phyloP scores from a whole-genome alignment of 2,113 vertebrate genomes.

The Myocastor coypus region DNA sequence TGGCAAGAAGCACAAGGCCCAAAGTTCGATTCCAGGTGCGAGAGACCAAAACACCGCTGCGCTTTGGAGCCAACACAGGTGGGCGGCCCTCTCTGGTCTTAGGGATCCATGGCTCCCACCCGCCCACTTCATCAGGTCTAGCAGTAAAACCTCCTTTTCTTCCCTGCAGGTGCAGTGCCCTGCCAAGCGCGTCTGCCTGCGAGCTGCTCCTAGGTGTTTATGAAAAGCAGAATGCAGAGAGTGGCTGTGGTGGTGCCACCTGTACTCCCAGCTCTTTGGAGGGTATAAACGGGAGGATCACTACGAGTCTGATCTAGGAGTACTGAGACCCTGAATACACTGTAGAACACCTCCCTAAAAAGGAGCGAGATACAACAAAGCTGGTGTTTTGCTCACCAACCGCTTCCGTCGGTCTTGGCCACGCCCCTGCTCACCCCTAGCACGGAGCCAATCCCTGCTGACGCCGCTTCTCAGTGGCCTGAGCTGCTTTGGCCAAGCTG shows the following conservation, averaged over 20 bases:
- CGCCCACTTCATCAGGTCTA: rapidly evolving
- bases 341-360: no score
- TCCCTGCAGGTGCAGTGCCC: neutral
- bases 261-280: no score
- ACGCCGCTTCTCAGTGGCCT: neutral
- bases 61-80: neutral
- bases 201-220: neutral
- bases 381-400: neutral
- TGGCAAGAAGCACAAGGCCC: no score
- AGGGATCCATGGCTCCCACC: neutral
- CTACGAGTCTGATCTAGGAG: no score
- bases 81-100: rapidly evolving
- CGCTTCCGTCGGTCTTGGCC: neutral
- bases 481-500: neutral
- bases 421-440: no score
- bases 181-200: rapidly evolving
- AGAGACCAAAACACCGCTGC: no score
- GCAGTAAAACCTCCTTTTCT: neutral
- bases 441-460: neutral
- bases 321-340: no score
- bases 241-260: no score
- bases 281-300: no score
- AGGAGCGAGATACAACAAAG: neutral
- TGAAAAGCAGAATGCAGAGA: no score
- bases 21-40: no score